These are phyloP conservation scores for Magallana nippona DNA, from an alignment of 2,888 invertebrate species.

Conservation along the genomic window DNA sequence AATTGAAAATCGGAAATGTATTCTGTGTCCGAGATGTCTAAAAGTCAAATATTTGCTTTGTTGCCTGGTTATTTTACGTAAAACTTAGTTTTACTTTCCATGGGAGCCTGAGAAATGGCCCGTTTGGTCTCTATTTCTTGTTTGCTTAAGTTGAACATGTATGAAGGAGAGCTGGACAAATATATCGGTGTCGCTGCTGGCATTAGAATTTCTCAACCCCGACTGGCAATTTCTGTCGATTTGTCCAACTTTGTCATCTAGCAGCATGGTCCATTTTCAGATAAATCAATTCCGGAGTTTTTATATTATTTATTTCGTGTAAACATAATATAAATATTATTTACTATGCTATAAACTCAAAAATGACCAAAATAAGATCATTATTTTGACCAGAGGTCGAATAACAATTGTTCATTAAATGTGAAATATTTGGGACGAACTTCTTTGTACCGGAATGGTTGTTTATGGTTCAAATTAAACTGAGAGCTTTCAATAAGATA, in stretches of 20 bases:
- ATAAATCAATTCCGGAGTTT: conserved; percentile 15
- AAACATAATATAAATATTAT: background rate
- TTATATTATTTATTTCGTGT: background rate
- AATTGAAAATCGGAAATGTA: conserved; percentile 38
- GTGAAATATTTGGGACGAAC: too few relatives aligned
- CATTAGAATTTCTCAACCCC: background rate
- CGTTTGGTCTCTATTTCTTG: background rate
- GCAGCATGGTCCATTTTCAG: background rate
- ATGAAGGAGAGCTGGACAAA: background rate
- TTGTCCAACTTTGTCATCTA: background rate
- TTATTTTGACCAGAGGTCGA: too few relatives aligned
- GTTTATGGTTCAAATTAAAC: too few relatives aligned
- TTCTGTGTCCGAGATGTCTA: conserved; percentile 35
- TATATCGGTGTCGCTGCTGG: background rate
- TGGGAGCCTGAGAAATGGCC: background rate
- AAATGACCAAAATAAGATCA: background rate
- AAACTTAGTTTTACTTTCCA: background rate
- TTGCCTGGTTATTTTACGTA: conserved; percentile 27
- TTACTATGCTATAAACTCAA: background rate
- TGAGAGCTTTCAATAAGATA: too few relatives aligned
- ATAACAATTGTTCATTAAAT: too few relatives aligned
- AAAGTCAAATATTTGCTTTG: conserved; percentile 43
- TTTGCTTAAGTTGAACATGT: conserved; percentile 2
- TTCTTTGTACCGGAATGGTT: too few relatives aligned
- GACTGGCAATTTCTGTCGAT: background rate